These are phyloP conservation scores for Sisyra nigra DNA, from an alignment of 2,888 invertebrate species.

Conservation along the genomic window DNA sequence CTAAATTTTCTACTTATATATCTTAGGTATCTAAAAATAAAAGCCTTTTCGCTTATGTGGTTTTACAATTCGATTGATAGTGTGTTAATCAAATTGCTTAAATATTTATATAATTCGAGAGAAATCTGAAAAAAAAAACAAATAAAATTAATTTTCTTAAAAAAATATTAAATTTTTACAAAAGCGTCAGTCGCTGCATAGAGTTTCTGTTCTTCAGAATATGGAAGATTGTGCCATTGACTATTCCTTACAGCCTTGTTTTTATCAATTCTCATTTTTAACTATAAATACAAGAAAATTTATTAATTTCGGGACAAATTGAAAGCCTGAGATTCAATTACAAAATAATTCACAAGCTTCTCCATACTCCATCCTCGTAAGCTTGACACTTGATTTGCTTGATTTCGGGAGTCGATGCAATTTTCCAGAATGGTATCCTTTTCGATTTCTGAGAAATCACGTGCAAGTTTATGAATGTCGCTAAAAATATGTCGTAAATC, in stretches of 20 bases:
- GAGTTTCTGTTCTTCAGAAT: constrained; percentile 32
- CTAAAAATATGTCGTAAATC: constrained; percentile 24
- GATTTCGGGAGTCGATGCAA: constrained; percentile 38
- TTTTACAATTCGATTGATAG: background rate
- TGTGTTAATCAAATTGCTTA: constrained; percentile 9
- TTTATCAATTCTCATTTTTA: constrained; percentile 35
- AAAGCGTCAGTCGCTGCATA: constrained; percentile 52
- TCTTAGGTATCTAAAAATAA: too few species aligned
- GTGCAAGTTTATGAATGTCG: constrained; percentile 41
- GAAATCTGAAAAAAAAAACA: constrained; percentile 14
- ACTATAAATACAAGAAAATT: constrained; percentile 21
- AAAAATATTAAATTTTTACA: constrained; percentile 29
- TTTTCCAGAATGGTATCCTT: constrained; percentile 34
- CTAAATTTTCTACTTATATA: background rate
- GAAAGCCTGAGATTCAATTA: too few species aligned
- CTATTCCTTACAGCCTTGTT: constrained; percentile 38
- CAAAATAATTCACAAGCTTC: constrained; percentile 35
- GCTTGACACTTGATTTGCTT: constrained; percentile 35
- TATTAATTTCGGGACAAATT: constrained; percentile 9
- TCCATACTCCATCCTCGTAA: constrained; percentile 42
- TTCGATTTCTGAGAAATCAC: constrained; percentile 40
- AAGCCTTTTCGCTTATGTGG: background rate
- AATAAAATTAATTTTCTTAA: constrained; percentile 6
- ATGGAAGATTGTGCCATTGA: constrained; percentile 40
- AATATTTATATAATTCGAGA: constrained; percentile 15